Evolutionary conservation across 2,888 invertebrate genomes (phyloP), one percentile per base, ranked within the genome.

Genomic region (Melinaea marsaeus): DNA sequence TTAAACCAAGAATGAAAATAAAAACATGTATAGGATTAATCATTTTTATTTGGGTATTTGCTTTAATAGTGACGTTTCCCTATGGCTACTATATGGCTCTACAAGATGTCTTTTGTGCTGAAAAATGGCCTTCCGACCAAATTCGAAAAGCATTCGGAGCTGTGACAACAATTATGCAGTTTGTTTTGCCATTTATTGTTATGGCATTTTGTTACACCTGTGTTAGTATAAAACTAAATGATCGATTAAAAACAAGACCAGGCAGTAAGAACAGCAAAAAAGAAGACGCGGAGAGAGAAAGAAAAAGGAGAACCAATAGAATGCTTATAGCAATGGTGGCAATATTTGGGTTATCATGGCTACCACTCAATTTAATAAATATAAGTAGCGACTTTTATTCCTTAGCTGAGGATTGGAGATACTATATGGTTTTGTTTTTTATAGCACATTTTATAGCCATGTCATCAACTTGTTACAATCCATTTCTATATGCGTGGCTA

Each of bases 401-500:
- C 22, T 86, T 91, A 13, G 92, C 92, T 47, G 93, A 91, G 74
- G 86, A 92, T 73, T 95, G 95, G 94, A 90, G 89, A 57, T 95
- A 95, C 79, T 95, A 95, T 80, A 94, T 94, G 81, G 88, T 96
- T 58, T 90, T 94, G 69, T 98, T 96, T 81, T 95, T 97, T 80
- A 83, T 94, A 66, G 93, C 95, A 4, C 98, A 98, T 80, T 94
- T 96, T 65, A 92, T 97, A 70, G 98, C 98, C 47, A 97, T 98
- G 97, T 96, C 96, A 75, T 97, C 97, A 64, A 97, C 96, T 2
- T 97, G 97, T 83, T 98, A 98, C 91, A 98, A 98, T 83, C 97
- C 97, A 0, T 96, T 98, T 80, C 92, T 98, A 13, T 98, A 98
- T 87, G 98, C 98, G 22, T 98, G 98, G 97, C 93, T 98, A 84